Evolutionary conservation across 2,797 vertebrate genomes (phyloP), one percentile per base, ranked within the genome.

Genomic region (Todus mexicanus): DNA sequence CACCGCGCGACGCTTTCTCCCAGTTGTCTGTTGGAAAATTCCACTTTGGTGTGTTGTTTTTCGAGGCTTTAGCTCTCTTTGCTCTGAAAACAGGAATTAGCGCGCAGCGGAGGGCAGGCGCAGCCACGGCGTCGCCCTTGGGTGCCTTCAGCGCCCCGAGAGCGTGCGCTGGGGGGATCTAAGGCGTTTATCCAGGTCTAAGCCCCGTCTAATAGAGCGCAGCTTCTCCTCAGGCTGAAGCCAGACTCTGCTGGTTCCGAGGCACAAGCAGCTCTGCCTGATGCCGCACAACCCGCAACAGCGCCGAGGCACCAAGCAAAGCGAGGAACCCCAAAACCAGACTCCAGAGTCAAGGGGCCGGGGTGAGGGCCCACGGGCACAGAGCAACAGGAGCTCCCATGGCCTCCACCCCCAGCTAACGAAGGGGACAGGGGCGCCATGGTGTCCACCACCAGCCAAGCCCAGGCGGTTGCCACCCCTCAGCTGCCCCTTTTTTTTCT

Each of bases 1-100:
- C 3, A 48, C 7, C 7, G 2, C 3, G 0, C 57, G 0, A 53
- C 1, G 2, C 66, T 51, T 15, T 57, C 76, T 53, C 75, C 81
- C 87, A 13, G 31, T 60, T 40, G 71, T 65, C 74, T 51, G 2
- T 38, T 79, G 88, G 91, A 94, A 94, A 96, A 93, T 90, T 90
- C 95, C 84, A 86, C 72, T 74, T 50, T 27, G 25, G 4, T 0
- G 0, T 47, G 68, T 80, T 92, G 59, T 89, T 93, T 92, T 86
- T 86, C 26, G 87, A 63, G 66, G 93, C 45, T 94, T 90, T 79
- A 53, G 48, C 56, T 63, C 84, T 72, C 76, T 86, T 73, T 71
- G 21, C 82, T 89, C 88, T 78, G 26, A 87, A 94, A 95, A 78
- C 48, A 90, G 71, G 69, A 75, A 42, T 6, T 19, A 22, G 48